Percentiles rank a stretch among this genome's conserved stretches.
These are phyloP conservation scores for Clunio marinus DNA, from an alignment of 2,888 invertebrate species.

Conservation along the genomic window DNA sequence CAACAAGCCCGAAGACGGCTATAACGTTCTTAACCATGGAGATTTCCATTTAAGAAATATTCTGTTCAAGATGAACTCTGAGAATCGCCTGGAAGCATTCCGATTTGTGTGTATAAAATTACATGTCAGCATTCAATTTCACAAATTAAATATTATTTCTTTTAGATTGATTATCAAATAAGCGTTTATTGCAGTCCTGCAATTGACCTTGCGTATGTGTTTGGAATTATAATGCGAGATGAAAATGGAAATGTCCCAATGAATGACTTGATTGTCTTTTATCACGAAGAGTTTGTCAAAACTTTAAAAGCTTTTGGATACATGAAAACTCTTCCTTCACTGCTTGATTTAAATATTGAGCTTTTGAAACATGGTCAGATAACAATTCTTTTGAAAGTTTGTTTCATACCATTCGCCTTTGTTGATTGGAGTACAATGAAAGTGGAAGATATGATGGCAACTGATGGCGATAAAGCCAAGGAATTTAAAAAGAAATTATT, in stretches of 20 bases:
- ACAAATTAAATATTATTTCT: constrained; percentile 25
- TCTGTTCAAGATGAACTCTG: background rate
- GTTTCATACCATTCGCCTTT: constrained; percentile 15
- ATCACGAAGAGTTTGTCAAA: constrained; percentile 38
- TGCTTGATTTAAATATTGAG: constrained; percentile 40
- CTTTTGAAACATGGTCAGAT: constrained; percentile 39
- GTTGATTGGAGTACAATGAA: background rate
- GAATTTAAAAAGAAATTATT: constrained; percentile 3
- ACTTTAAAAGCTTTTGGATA: constrained; percentile 39
- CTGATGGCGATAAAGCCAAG: background rate
- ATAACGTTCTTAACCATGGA: constrained; percentile 31
- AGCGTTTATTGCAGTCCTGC: constrained; percentile 39
- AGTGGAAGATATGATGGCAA: background rate
- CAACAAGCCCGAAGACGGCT: background rate
- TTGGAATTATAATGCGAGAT: constrained; percentile 30
- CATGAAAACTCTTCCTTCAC: constrained; percentile 32
- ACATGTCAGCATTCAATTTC: too few species aligned
- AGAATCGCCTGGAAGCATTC: background rate
- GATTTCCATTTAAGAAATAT: constrained; percentile 30
- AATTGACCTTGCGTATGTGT: constrained; percentile 39
- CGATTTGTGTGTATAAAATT: constrained; percentile 1
- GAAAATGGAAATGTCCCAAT: constrained; percentile 21
- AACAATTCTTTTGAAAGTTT: constrained; percentile 17
- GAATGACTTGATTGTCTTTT: constrained; percentile 38
- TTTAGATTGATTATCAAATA: constrained; percentile 41